phyloP scores from a whole-genome alignment of 2,113 vertebrate genomes.

The Scalopus aquaticus region DNA sequence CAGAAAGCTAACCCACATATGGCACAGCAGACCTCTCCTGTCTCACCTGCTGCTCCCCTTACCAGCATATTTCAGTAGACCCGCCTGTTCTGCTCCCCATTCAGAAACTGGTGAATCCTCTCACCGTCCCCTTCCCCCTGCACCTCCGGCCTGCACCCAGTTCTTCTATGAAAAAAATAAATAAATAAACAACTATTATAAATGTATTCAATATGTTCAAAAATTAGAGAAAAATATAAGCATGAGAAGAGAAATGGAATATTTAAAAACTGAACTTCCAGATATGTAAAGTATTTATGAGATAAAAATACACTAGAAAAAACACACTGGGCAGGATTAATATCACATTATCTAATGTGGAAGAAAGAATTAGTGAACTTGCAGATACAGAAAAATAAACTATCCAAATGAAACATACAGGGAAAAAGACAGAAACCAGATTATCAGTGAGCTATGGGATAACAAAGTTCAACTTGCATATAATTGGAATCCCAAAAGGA shows the following conservation, averaged over 20 bases:
- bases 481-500: slow-evolving; percentile 4
- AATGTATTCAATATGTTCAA: neutral
- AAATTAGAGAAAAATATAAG: neutral
- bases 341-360: neutral
- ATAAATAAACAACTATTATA: neutral
- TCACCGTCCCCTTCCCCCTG: too few species aligned
- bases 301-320: neutral
- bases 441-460: neutral
- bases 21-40: too few species aligned
- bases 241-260: neutral
- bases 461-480: neutral
- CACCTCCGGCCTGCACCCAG: too few species aligned
- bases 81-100: too few species aligned
- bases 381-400: neutral
- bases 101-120: too few species aligned
- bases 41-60: too few species aligned
- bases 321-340: slow-evolving; percentile 5
- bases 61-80: too few species aligned
- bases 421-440: slow-evolving; percentile 22
- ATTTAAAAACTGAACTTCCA: neutral
- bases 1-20: too few species aligned
- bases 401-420: slow-evolving; percentile 1
- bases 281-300: slow-evolving; percentile 5
- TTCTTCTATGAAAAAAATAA: too few species aligned
- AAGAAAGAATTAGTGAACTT: neutral